These are phyloP conservation scores for Thamnophis elegans DNA, from an alignment of 2,797 vertebrate species.

Conservation along the genomic window DNA sequence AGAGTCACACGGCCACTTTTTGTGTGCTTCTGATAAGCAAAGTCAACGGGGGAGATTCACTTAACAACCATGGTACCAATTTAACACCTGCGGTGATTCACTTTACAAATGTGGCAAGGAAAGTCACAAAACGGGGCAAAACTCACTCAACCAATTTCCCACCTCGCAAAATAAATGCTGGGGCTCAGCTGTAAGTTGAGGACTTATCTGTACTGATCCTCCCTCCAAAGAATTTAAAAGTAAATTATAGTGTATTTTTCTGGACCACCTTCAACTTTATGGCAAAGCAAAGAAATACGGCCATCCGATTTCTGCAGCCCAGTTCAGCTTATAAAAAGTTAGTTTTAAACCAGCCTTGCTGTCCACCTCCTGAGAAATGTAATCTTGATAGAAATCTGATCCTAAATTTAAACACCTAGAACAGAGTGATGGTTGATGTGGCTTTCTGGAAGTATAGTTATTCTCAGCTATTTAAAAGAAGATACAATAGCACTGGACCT, in stretches of 20 bases:
- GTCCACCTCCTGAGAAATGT: background rate
- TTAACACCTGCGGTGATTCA: background rate
- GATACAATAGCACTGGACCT: no score
- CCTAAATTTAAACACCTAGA: background rate
- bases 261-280: background rate
- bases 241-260: background rate
- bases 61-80: background rate
- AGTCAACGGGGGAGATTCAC: background rate
- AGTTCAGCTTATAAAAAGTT: background rate
- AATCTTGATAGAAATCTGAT: background rate
- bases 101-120: background rate
- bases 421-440: no score
- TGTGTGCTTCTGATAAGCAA: background rate
- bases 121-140: background rate
- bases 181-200: background rate
- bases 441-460: no score
- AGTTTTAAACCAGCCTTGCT: background rate
- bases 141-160: background rate
- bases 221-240: background rate
- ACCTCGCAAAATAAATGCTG: background rate
- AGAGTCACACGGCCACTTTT: background rate
- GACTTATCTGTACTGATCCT: background rate
- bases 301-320: background rate
- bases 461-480: no score
- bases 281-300: background rate